A percentile compares a stretch with the other conserved stretches of the same genome.
Conservation (phyloP, 2,113 vertebrate species). For the Rhea pennata region DNA sequence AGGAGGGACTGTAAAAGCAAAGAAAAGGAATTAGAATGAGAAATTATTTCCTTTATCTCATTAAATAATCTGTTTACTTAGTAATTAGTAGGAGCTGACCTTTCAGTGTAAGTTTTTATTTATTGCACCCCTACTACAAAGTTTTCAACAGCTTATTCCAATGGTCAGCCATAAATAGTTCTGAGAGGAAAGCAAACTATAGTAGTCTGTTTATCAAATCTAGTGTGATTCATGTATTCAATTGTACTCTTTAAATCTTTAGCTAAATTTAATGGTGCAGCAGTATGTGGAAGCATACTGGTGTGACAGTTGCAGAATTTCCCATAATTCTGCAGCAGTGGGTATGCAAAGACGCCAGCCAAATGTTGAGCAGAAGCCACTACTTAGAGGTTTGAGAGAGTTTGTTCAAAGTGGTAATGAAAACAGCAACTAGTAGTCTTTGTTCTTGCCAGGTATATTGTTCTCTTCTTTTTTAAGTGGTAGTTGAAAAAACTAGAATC, state of each 20-base stretch:
- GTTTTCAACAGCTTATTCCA: neutral
- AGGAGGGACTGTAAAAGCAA: neutral
- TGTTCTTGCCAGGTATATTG: neutral
- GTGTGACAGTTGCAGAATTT: accelerated
- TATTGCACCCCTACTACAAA: neutral
- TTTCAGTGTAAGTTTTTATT: neutral
- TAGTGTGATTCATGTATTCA: accelerated
- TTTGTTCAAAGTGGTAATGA: neutral
- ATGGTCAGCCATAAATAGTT: neutral
- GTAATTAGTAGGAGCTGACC: neutral
- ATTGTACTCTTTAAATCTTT: neutral
- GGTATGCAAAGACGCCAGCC: neutral
- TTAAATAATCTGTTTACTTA: neutral
- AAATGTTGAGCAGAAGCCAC: neutral
- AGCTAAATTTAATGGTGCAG: neutral
- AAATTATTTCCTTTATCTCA: neutral
- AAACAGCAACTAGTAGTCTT: neutral
- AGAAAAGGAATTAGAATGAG: neutral
- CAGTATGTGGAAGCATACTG: too few relatives aligned
- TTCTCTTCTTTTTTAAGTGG: neutral
- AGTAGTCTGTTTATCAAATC: neutral
- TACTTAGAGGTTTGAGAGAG: neutral
- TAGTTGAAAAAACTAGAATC: neutral
- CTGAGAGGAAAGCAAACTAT: neutral
- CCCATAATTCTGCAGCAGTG: neutral